phyloP scores from a whole-genome alignment of 2,888 invertebrate species.

The Pyrrhia umbra region DNA sequence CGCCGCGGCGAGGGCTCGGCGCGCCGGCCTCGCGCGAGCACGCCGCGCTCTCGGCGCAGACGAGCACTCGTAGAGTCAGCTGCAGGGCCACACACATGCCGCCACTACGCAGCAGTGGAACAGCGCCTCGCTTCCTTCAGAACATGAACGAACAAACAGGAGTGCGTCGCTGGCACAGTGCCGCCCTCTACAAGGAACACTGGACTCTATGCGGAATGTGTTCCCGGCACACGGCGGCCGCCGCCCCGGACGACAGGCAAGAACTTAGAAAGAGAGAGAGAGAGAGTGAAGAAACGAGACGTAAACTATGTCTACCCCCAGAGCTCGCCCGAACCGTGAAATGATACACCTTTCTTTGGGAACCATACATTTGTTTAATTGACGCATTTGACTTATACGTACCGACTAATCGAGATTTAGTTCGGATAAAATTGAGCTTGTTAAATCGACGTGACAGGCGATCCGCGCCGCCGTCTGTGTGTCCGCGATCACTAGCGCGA shows the following conservation, averaged over 20 bases:
- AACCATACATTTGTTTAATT: conserved; percentile 75
- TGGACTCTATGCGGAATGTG: conserved; percentile 44
- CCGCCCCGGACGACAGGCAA: conserved; percentile 61
- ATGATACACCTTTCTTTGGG: conserved; percentile 62
- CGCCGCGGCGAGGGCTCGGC: conserved; percentile 48
- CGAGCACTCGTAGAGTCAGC: too few species aligned
- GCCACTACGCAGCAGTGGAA: background rate
- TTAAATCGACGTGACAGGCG: conserved; percentile 84
- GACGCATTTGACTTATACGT: conserved; percentile 86
- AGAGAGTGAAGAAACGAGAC: conserved; percentile 66
- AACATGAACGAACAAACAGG: conserved; percentile 1
- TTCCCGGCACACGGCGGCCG: conserved; percentile 50
- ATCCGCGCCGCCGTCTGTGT: conserved; percentile 67
- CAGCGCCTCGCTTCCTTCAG: conserved; percentile 2
- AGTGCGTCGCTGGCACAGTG: conserved; percentile 18
- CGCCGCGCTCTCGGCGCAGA: too few species aligned
- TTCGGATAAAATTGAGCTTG: conserved; percentile 88
- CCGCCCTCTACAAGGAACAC: conserved; percentile 31
- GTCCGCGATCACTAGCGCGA: conserved; percentile 61
- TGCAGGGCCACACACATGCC: too few species aligned
- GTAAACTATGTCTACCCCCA: conserved; percentile 69
- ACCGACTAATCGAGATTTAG: conserved; percentile 82
- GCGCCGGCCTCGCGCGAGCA: too few species aligned
- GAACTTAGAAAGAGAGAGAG: conserved; percentile 64
- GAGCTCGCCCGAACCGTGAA: conserved; percentile 69